phyloP scores from a whole-genome alignment of 1,140 invertebrate species.

The Caenorhabditis briggsae region DNA sequence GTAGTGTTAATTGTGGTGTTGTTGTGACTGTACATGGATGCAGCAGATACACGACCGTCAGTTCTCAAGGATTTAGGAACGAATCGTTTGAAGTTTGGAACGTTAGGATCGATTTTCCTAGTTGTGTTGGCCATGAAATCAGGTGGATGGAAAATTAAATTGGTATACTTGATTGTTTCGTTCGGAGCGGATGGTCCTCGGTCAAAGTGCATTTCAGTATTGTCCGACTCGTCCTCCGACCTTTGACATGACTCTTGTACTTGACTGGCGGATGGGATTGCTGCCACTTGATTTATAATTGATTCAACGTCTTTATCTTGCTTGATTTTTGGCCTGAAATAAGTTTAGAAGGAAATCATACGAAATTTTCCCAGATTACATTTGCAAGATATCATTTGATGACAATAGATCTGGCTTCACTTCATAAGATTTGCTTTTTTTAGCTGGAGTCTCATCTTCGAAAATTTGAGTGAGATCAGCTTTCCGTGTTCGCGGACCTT shows the following conservation, averaged over 20 bases:
- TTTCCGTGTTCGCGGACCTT: constrained; percentile 14
- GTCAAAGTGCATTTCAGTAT: not conserved
- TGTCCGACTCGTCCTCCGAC: not conserved
- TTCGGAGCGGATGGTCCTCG: constrained; percentile 6
- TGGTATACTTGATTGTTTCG: constrained; percentile 24
- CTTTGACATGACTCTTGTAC: not conserved
- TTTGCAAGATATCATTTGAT: not conserved
- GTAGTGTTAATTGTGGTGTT: constrained; percentile 1
- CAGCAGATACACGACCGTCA: not conserved
- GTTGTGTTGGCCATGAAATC: not conserved
- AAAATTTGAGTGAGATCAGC: not conserved
- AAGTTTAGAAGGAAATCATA: not conserved
- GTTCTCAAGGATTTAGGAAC: constrained; percentile 4
- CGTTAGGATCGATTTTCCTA: not conserved
- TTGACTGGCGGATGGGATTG: constrained; percentile 19
- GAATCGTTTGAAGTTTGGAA: constrained; percentile 16
- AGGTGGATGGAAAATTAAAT: constrained; percentile 14
- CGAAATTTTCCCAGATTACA: not conserved
- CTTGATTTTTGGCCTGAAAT: constrained; percentile 5
- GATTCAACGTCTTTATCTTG: not conserved
- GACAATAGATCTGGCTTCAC: not conserved
- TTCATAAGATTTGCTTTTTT: not conserved
- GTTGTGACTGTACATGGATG: not conserved
- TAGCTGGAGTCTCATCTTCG: not conserved
- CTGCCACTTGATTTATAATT: not conserved